A percentile compares a stretch with the other conserved stretches of the same genome.
phyloP scores from a whole-genome alignment of 2,797 vertebrate species.

The Clarias pachynema region DNA sequence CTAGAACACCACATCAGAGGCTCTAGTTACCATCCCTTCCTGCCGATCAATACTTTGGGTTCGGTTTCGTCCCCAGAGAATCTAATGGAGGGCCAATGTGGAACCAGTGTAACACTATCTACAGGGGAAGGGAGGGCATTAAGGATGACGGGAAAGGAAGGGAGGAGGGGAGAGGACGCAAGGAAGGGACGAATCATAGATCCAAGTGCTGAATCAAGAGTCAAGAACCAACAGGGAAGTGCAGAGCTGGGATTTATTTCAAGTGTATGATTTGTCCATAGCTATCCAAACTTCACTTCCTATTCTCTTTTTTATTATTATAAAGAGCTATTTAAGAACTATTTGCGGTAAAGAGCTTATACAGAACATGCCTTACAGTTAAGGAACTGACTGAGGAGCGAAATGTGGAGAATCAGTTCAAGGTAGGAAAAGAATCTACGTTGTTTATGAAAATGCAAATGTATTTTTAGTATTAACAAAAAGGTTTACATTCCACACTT shows the following conservation, averaged over 20 bases:
- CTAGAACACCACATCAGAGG: constrained; percentile 76
- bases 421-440: constrained; percentile 27
- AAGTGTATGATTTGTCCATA: not conserved
- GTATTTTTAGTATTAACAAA: not conserved
- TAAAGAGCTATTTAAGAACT: too few relatives aligned
- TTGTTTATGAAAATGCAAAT: constrained; percentile 27
- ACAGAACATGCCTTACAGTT: not conserved
- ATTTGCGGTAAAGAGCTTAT: not conserved
- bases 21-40: constrained; percentile 91
- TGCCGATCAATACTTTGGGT: constrained; percentile 95
- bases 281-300: not conserved
- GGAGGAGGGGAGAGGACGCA: constrained; percentile 64
- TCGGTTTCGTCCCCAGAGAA: constrained; percentile 92
- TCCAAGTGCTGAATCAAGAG: constrained; percentile 60
- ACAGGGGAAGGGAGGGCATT: constrained; percentile 65
- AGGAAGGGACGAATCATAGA: constrained; percentile 63
- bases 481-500: not conserved
- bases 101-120: constrained; percentile 94
- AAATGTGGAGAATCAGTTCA: not conserved
- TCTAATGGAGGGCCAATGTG: constrained; percentile 92
- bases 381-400: not conserved
- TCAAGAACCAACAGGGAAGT: constrained; percentile 52
- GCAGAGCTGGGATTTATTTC: constrained; percentile 50
- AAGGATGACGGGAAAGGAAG: constrained; percentile 49
- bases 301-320: not conserved